Percentiles rank a stretch among this genome's conserved stretches.
These are phyloP conservation scores for Clunio marinus DNA, from an alignment of 2,888 invertebrate genomes.

Conservation along the genomic window DNA sequence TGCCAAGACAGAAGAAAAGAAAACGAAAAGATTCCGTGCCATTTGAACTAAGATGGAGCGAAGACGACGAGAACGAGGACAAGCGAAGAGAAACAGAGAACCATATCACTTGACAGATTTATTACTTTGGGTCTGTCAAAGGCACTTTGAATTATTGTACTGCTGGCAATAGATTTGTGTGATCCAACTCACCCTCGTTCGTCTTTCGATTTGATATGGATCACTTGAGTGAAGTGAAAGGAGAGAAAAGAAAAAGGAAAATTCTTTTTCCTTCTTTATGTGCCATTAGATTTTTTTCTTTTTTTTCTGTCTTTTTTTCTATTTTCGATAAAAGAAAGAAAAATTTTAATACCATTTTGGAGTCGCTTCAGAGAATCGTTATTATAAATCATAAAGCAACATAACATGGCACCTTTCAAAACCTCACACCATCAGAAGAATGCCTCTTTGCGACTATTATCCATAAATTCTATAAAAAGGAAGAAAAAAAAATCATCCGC, in stretches of 20 bases:
- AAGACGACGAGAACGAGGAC: background rate
- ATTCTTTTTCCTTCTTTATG: conserved; percentile 3
- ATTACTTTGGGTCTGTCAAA: conserved; percentile 19
- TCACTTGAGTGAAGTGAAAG: conserved; percentile 3
- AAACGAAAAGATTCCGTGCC: background rate
- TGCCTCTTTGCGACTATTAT: background rate
- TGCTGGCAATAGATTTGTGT: too few relatives aligned
- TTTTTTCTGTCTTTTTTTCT: too few relatives aligned
- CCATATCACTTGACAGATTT: conserved; percentile 31
- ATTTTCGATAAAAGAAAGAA: too few relatives aligned
- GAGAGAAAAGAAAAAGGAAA: background rate
- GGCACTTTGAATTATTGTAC: conserved; percentile 15
- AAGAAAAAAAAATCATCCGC: too few relatives aligned
- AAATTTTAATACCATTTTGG: too few relatives aligned
- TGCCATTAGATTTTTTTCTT: background rate
- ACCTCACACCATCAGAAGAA: background rate
- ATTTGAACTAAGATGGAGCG: background rate
- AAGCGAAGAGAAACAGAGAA: conserved; percentile 4
- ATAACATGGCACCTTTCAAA: too few relatives aligned
- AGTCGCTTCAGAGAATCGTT: too few relatives aligned
- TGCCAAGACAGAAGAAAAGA: background rate
- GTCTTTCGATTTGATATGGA: conserved; percentile 11
- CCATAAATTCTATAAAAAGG: background rate
- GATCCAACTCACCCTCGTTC: conserved; percentile 16
- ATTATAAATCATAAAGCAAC: background rate